Evolutionary conservation across 2,797 vertebrate species (phyloP), one percentile per base, ranked within the genome.

Genomic region (Eulemur coronatus): DNA sequence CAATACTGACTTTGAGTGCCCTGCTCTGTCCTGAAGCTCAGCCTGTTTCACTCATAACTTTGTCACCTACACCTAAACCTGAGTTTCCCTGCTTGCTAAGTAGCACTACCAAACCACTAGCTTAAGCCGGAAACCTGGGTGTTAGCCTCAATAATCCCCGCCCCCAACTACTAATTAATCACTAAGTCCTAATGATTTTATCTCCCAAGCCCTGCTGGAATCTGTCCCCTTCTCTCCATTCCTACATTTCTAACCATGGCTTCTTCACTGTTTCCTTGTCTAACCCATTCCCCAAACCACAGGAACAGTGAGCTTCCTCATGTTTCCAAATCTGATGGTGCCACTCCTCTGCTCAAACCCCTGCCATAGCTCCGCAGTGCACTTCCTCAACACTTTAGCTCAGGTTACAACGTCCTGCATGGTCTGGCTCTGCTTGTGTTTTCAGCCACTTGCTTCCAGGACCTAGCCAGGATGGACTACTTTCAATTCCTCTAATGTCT

Each of bases 401-500:
- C 70, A n/a, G 57, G 30, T 81, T 50, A 15, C 86, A 84, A 80
- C 35, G 41, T 69, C 48, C 43, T 46, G 50, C 70, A 72, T 61
- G 55, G 55, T 38, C 79, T 79, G 80, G 41, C 82, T 84, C 86
- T 79, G 50, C 75, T 61, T 82, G 5, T 38, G 38, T 80, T 86
- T 81, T 93, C n/a, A 7, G 28, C 63, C 94, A 84, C 70, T 92
- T 69, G 84, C 80, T 96, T 93, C 84, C 88, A 96, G 91, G 52
- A 94, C 72, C 38, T 86, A 15, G 6, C 87, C 75, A 69, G 92
- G 63, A 79, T 73, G 57, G 95, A 80, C 94, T 78, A 86, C 84
- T 96, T 95, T 87, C 94, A 92, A 48, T 95, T 94, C 84, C 96
- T 95, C 91, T 96, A 80, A 96, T 84, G 94, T 89, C 96, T 96